Evolutionary conservation across 2,797 vertebrate genomes (phyloP).

Genomic region (Pogoniulus pusillus): DNA sequence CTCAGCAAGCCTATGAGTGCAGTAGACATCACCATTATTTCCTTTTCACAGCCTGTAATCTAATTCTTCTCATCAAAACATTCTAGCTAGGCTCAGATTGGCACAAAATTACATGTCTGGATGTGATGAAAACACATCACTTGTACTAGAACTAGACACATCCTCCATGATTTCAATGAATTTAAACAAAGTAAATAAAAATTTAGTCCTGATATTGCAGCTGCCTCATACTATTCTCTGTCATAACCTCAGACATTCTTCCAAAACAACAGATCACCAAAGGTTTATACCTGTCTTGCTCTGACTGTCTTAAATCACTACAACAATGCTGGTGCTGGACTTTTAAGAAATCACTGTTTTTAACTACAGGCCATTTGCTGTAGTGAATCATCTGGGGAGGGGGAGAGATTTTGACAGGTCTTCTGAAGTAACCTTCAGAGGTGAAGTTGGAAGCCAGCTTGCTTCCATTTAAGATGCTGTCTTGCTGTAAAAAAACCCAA

Average conservation of each 20-base stretch:
- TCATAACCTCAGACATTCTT: background rate
- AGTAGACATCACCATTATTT: too few relatives aligned
- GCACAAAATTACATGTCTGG: background rate
- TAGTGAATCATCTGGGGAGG: background rate
- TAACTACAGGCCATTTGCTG: background rate
- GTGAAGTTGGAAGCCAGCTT: conserved; percentile 14
- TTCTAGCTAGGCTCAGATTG: too few relatives aligned
- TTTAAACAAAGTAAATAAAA: conserved; percentile 9
- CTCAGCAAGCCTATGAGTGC: too few relatives aligned
- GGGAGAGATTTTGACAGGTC: background rate
- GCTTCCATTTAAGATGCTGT: background rate
- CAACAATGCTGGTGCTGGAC: background rate
- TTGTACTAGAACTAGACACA: background rate
- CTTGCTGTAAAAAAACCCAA: background rate
- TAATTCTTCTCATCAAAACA: too few relatives aligned
- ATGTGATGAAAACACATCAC: background rate
- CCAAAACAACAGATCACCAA: background rate
- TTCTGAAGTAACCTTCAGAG: conserved; percentile 43
- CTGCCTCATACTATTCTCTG: background rate
- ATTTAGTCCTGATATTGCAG: background rate
- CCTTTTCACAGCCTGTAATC: too few relatives aligned
- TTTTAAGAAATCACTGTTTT: conserved; percentile 22
- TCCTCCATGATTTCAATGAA: background rate
- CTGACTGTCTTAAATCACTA: conserved; percentile 12
- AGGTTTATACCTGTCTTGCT: background rate